Percentiles rank a stretch among this genome's conserved stretches.
Evolutionary conservation across 2,888 invertebrate species (phyloP).

Genomic region (Orthonevra nobilis): DNA sequence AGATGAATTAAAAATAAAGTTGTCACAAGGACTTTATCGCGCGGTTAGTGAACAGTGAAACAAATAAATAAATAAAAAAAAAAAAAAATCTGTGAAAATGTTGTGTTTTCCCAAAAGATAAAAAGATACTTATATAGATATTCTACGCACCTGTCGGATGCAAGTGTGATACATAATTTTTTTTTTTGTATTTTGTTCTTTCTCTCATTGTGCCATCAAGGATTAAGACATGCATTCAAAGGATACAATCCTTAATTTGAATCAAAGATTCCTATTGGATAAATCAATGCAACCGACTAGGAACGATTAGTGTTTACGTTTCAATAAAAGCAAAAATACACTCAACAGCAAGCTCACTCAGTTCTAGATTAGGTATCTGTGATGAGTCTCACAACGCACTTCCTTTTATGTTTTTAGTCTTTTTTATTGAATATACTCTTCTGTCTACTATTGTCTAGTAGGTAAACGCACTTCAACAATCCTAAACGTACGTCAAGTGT

Average conservation of each 20-base stretch:
- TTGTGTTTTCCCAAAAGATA: conserved; percentile 9
- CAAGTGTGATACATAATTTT: background rate
- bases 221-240: conserved; percentile 46
- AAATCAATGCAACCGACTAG: conserved; percentile 39
- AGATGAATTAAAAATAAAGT: conserved; percentile 33
- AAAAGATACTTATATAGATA: conserved; percentile 23
- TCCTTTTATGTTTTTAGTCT: too few relatives aligned
- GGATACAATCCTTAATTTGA: conserved; percentile 24
- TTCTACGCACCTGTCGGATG: conserved; percentile 62
- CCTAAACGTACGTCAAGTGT: conserved; percentile 38
- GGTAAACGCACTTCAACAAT: conserved; percentile 45
- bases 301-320: conserved; percentile 48
- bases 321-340: conserved; percentile 7
- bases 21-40: conserved; percentile 32
- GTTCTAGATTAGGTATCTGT: too few relatives aligned
- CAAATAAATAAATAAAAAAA: too few relatives aligned
- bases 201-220: conserved; percentile 11
- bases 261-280: conserved; percentile 45
- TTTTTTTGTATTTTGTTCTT: too few relatives aligned
- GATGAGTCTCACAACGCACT: too few relatives aligned
- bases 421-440: too few relatives aligned
- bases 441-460: too few relatives aligned
- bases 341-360: too few relatives aligned
- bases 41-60: conserved; percentile 42
- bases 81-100: conserved; percentile 17